Conservation (phyloP, 2,797 vertebrate genomes). For the Neosalanx taihuensis region DNA sequence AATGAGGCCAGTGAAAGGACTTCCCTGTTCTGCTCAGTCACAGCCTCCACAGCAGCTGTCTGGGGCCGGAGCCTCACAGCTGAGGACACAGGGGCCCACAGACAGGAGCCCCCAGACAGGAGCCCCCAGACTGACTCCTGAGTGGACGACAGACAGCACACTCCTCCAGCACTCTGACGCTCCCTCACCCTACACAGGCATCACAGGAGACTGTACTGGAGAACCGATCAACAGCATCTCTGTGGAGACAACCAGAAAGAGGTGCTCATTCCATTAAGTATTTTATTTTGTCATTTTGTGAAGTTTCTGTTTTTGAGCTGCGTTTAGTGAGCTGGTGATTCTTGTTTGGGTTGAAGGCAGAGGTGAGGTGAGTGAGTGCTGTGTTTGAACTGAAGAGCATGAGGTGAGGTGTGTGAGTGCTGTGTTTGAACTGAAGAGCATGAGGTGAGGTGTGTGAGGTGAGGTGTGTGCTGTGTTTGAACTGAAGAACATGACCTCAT, state of each 20-base stretch:
- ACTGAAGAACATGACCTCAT: slow-evolving; percentile 67
- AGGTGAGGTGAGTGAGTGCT: slow-evolving; percentile 51
- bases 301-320: slow-evolving; percentile 1
- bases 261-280: background rate
- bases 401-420: slow-evolving; percentile 4
- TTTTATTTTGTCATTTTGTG: slow-evolving; percentile 20
- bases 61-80: slow-evolving; percentile 16
- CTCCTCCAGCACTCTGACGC: slow-evolving; percentile 23
- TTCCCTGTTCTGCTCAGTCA: slow-evolving; percentile 53
- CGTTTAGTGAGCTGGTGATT: slow-evolving; percentile 16
- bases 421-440: background rate
- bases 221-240: background rate
- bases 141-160: slow-evolving; percentile 23
- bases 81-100: slow-evolving; percentile 39
- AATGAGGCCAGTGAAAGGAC: slow-evolving; percentile 51
- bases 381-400: background rate
- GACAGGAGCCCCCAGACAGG: slow-evolving; percentile 27
- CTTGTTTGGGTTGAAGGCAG: slow-evolving; percentile 34
- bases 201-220: background rate
- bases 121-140: slow-evolving; percentile 41
- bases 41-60: slow-evolving; percentile 64
- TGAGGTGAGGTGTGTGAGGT: background rate
- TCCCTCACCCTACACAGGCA: background rate
- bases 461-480: slow-evolving; percentile 30
- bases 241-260: background rate